Evolutionary conservation across 2,113 vertebrate genomes (phyloP).

Genomic region (Pelobates fuscus): DNA sequence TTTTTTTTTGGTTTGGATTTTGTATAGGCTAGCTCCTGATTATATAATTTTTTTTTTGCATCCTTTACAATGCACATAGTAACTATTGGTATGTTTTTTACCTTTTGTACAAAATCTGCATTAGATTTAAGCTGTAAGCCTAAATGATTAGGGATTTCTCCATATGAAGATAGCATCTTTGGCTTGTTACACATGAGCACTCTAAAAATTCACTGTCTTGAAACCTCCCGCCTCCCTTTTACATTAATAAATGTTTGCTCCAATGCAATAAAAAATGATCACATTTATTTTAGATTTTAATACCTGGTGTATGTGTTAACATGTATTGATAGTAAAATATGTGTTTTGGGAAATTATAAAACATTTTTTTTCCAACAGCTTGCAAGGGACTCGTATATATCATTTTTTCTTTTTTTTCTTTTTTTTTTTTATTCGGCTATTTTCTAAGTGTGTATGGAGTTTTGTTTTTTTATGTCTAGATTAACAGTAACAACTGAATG

Average conservation of each 20-base stretch:
- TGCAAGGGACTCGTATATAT: not conserved
- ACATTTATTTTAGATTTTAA: not conserved
- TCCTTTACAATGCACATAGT: constrained; percentile 15
- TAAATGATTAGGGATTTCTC: not conserved
- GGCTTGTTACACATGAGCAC: not conserved
- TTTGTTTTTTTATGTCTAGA: constrained; percentile 48
- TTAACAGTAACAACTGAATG: not conserved
- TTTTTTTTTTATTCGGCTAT: no score
- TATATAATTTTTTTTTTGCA: not conserved
- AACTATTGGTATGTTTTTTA: constrained; percentile 14
- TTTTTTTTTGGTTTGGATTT: not conserved
- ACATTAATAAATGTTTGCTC: not conserved
- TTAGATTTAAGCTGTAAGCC: not conserved
- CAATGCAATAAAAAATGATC: not conserved
- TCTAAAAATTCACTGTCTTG: not conserved
- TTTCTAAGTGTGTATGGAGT: no score
- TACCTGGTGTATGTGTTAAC: not conserved
- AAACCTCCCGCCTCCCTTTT: no score
- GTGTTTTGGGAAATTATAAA: not conserved
- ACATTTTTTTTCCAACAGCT: not conserved
- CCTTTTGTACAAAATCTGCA: constrained; percentile 7
- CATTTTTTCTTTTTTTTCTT: no score
- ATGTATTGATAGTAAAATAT: no score
- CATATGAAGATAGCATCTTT: not conserved
- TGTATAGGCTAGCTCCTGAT: not conserved